Base-by-base conservation (phyloP, 2,888 invertebrate genomes). In the Microplitis deprimator region DNA sequence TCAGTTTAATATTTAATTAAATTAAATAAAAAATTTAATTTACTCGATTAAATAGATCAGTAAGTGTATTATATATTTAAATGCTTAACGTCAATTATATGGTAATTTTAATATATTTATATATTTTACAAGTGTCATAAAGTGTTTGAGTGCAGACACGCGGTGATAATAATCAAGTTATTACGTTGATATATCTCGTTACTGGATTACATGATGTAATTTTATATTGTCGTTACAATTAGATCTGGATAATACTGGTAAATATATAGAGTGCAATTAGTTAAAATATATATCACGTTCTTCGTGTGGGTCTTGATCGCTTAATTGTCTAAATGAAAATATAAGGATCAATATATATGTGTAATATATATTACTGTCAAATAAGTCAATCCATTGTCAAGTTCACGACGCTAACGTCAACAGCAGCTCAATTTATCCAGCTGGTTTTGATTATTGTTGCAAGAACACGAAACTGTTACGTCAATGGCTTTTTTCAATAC, bases 301-400 rank as follows among this genome's bases (percentile, higher is more conserved):
- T 50, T 13, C 13, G 10, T 13, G 50, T 50, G 50, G 50, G 50
- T 50, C 50, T 29, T 50, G 50, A 50, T 50, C 50, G 10, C 50
- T 50, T 50, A 13, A 50, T 50, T 50, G 50, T 50, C 10, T 50
- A 29, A 4, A 29, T 29, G 29, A 29, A 29, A 29, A 29, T 29
- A 29, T 29, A 29, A 29, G 29, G 29, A 29, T 29, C 29, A 29
- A 29, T 29, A 29, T 29, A 29, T 29, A 29, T 6, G 4, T 1
- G 62, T 62, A 16, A 17, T 17, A 8, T 7, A n/a, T 20, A 62
- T 20, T 62, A 16, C 5, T 62, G 16, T 62, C 62, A 62, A 62
- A 62, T 62, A 62, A 62, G 20, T 62, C n/a, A 59, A 17, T 62
- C 17, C 62, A 62, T 20, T 62, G 62, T 62, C 62, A 62, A 62